Evolutionary conservation across 2,888 invertebrate species (phyloP), one percentile per base, ranked within the genome.

Genomic region (Labia minor): DNA sequence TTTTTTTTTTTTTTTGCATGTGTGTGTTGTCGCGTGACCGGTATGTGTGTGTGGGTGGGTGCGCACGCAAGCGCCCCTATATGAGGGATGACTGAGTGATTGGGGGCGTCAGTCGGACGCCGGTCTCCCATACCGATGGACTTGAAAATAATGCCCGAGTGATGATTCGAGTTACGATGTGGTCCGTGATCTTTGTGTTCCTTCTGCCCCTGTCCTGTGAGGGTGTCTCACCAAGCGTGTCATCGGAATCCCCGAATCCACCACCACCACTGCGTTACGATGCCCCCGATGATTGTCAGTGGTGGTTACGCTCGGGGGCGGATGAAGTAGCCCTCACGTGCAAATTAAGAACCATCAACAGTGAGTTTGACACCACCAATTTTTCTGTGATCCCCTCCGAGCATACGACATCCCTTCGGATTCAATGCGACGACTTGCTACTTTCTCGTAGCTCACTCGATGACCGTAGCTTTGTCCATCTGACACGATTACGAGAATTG

Each of bases 321-420:
- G 85, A 87, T 73, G 88, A 91, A 79, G 88, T 90, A 70, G 85
- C 88, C 18, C 82, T 90, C 70, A 86, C 86, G 69, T 89, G 92
- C 79, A 85, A 89, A 78, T 82, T 92, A 74, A 82, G 92, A 73
- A 88, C 91, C 65, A 89, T 92, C 75, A 90, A 92, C 79, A 90
- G 90, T 81, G 92, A 90, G 77, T 90, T 88, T 76, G 92, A 89
- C 78, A 89, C 89, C 71, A 93, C 91, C 37, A 92, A 92, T 79
- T 91, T 92, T 76, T 90, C 89, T 79, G 89, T 90, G 66, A 90
- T 92, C 70, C 90, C 91, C 63, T 85, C 89, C 14, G 90, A 92
- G 75, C 87, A 90, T 75, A 92, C 92, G 19, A 87, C 88, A 21
- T 87, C 88, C 3, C 78, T 92, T 68, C 83, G 86, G 73, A 87